Conservation (phyloP, 2,888 invertebrate genomes). For the Gisinianus flammeolus region DNA sequence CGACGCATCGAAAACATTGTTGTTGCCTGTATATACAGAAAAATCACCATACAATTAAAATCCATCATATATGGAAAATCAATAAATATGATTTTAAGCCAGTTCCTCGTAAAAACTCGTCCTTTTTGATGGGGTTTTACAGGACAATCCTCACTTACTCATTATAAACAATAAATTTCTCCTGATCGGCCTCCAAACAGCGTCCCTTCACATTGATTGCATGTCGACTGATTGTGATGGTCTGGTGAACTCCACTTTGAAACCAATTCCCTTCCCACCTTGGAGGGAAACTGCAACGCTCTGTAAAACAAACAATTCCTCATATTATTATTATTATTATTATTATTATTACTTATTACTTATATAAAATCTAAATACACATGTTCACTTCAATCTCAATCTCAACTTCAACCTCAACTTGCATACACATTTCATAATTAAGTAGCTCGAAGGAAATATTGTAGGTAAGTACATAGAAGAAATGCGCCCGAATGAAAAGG, state of each 20-base stretch:
- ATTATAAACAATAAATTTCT: constrained; percentile 56
- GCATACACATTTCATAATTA: neutral
- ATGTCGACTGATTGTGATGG: constrained; percentile 50
- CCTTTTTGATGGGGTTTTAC: no score
- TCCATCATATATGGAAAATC: neutral
- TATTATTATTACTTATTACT: no score
- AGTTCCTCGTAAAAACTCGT: no score
- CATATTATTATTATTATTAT: no score
- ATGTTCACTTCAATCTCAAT: neutral
- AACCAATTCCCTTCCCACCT: constrained; percentile 54
- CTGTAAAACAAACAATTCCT: constrained; percentile 15
- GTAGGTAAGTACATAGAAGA: no score
- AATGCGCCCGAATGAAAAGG: no score
- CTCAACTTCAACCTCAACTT: no score
- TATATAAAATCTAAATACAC: neutral
- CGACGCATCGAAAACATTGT: constrained; percentile 86
- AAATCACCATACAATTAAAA: neutral
- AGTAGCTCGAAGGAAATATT: no score
- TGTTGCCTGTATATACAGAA: constrained; percentile 28
- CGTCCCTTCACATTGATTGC: constrained; percentile 55
- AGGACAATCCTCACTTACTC: no score
- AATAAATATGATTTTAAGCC: no score
- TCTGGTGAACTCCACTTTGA: constrained; percentile 54
- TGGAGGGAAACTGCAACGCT: constrained; percentile 45
- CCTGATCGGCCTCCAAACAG: constrained; percentile 55